A percentile compares a stretch with the other conserved stretches of the same genome.
Conservation (phyloP, 2,113 vertebrate species). For the Ptyas mucosa region DNA sequence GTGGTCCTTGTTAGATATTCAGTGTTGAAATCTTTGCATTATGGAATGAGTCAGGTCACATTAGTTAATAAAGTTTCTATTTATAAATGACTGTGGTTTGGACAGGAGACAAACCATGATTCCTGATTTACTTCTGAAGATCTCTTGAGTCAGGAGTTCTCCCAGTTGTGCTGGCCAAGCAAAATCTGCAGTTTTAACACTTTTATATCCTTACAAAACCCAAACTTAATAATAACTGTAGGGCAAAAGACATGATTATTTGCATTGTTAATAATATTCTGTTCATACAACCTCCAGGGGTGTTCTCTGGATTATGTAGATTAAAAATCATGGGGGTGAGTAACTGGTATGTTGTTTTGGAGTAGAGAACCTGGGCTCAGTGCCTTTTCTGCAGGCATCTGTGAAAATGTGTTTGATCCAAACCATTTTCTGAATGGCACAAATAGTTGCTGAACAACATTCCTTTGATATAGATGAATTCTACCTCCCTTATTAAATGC, state of each 20-base stretch:
- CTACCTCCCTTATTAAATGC: not conserved
- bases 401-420: not conserved
- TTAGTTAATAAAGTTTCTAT: not conserved
- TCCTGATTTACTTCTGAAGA: not conserved
- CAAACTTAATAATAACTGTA: not conserved
- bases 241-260: not conserved
- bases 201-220: not conserved
- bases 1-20: not conserved
- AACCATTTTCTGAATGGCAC: not conserved
- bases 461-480: not conserved
- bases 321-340: not conserved
- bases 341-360: not conserved
- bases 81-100: not conserved
- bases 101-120: not conserved
- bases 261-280: not conserved
- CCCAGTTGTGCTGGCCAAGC: not conserved
- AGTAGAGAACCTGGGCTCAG: not conserved
- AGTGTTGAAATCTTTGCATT: not conserved
- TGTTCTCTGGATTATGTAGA: not conserved
- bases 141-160: not conserved
- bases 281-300: not conserved
- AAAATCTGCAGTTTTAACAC: not conserved
- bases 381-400: not conserved
- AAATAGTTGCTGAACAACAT: not conserved
- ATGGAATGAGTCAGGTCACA: not conserved